Evolutionary conservation across 2,113 vertebrate genomes (phyloP), one percentile per base, ranked within the genome.

Genomic region (Malurus alboscapulatus): DNA sequence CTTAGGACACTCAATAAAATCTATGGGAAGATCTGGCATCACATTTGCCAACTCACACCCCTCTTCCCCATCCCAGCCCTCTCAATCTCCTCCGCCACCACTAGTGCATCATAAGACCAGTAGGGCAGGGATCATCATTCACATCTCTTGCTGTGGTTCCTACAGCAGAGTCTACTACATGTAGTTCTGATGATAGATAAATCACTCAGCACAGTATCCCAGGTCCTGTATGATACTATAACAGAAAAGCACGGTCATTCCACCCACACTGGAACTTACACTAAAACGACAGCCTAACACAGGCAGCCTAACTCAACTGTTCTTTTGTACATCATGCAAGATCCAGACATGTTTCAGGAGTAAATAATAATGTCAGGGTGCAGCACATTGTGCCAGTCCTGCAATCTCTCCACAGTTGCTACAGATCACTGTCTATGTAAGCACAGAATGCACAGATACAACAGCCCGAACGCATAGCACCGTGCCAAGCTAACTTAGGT

Each of bases 311-410:
- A 57, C 30, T 62, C 63, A 72, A 32, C 10, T 1, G 0, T 8
- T 72, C 65, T 45, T 72, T 51, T 2, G 2, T 6, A 5, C 15
- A 27, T 11, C 24, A 68, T 27, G 17, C 30, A 72, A n/a, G 38
- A 72, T 65, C 30, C 44, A 72, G 32, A 24, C 53, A 38, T 18
- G 30, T 12, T 36, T 57, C n/a, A 36, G 21, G 10, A 36, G 21
- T 40, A 66, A 84, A n/a, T 18, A 20, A 55, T 66, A 68, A 55
- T 12, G 7, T n/a, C 17, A 18, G 10, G 22, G 76, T 20, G 20
- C 58, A 54, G 48, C n/a, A 2, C 38, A 38, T 38, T 7, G 0
- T 25, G 38, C 20, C 0, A 0, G 17, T 34, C 38, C 61, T 47
- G 4, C 67, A 38, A 40, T 30, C 63, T 44, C 32, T 63, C 20